These are phyloP conservation scores for Cheiracanthium punctorium DNA, from an alignment of 2,888 invertebrate genomes.

Conservation along the genomic window DNA sequence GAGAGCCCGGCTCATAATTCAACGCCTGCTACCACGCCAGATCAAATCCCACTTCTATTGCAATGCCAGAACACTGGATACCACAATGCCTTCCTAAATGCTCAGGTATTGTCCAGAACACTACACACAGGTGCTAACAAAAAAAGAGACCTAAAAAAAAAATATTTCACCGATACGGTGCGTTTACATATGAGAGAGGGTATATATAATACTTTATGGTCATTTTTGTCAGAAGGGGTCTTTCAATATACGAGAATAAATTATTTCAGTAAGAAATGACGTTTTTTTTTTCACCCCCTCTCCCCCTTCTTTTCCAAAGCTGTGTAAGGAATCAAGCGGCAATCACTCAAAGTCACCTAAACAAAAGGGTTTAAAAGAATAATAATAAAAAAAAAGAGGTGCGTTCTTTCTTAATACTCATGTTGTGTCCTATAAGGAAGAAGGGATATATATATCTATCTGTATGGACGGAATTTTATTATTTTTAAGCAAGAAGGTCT, in stretches of 20 bases:
- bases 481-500: constrained; percentile 26
- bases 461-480: constrained; percentile 40
- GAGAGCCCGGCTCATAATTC: constrained; percentile 29
- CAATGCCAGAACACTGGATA: background rate
- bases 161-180: constrained; percentile 34
- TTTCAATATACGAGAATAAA: constrained; percentile 67
- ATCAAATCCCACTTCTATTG: constrained; percentile 58
- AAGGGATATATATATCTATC: constrained; percentile 28
- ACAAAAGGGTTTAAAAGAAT: constrained; percentile 17
- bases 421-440: constrained; percentile 13
- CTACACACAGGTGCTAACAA: constrained; percentile 50
- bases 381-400: too few species aligned
- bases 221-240: constrained; percentile 67
- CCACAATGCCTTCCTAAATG: constrained; percentile 62
- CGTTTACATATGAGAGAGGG: constrained; percentile 46
- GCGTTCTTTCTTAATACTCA: background rate
- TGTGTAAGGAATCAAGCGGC: constrained; percentile 2
- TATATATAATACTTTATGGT: constrained; percentile 64
- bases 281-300: background rate
- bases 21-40: constrained; percentile 31
- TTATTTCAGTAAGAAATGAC: constrained; percentile 30
- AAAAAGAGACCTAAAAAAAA: constrained; percentile 33
- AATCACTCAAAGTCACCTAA: constrained; percentile 10
- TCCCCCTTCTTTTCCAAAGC: background rate
- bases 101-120: constrained; percentile 52